A percentile compares a stretch with the other conserved stretches of the same genome.
These are phyloP conservation scores for Alectura lathami DNA, from an alignment of 2,113 vertebrate species.

Conservation along the genomic window DNA sequence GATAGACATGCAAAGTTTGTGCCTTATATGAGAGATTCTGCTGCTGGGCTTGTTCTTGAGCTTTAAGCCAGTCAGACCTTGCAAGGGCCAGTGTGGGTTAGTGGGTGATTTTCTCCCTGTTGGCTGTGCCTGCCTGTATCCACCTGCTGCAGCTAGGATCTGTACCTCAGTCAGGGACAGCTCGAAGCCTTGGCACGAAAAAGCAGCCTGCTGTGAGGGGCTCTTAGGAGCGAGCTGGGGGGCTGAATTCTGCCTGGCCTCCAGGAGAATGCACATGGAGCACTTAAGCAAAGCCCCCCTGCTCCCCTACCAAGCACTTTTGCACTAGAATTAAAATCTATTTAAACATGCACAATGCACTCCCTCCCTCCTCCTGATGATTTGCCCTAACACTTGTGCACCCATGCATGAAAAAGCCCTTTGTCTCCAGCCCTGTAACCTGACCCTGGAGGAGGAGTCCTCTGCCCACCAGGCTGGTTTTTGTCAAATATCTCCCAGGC, in stretches of 20 bases:
- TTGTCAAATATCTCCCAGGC: neutral
- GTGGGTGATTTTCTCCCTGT: neutral
- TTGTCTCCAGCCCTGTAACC: neutral
- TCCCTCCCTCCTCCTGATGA: neutral
- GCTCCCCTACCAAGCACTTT: neutral
- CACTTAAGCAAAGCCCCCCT: neutral
- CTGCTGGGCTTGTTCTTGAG: neutral
- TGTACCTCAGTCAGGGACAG: no score
- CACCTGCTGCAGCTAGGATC: neutral
- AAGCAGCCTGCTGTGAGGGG: neutral
- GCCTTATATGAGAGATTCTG: fast-evolving
- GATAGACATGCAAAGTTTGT: neutral
- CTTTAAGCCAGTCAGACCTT: neutral
- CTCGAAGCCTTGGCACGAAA: no score
- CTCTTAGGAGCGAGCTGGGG: neutral
- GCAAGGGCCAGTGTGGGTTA: neutral
- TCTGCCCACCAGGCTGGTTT: neutral
- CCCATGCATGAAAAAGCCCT: neutral
- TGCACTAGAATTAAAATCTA: neutral
- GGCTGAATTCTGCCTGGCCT: neutral
- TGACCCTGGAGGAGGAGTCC: neutral
- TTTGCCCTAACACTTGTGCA: neutral
- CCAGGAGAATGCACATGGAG: neutral
- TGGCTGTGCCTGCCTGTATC: neutral
- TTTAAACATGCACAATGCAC: neutral